A percentile compares a stretch with the other conserved stretches of the same genome.
Conservation (phyloP, 2,113 vertebrate genomes). For the Oryzias curvinotus region DNA sequence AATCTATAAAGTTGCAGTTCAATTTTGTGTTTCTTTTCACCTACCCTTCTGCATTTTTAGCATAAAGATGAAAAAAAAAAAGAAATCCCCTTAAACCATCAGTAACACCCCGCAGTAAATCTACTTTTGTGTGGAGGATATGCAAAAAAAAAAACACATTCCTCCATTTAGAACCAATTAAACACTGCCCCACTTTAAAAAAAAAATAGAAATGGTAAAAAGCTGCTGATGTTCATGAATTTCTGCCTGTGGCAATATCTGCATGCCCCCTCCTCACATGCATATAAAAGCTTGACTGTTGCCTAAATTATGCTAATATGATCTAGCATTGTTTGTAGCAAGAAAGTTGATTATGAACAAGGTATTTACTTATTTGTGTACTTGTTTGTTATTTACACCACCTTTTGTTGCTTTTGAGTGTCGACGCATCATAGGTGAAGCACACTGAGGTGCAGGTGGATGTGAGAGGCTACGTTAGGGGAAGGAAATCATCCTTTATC, state of each 20-base stretch:
- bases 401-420: neutral
- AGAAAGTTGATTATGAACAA: slow-evolving; percentile 52
- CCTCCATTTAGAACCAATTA: slow-evolving; percentile 68
- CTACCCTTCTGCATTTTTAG: neutral
- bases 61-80: neutral
- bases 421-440: slow-evolving; percentile 22
- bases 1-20: neutral
- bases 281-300: slow-evolving; percentile 29
- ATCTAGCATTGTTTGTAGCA: slow-evolving; percentile 51
- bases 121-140: slow-evolving; percentile 35
- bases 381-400: slow-evolving; percentile 11
- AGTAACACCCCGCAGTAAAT: slow-evolving; percentile 33
- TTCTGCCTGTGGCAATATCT: slow-evolving; percentile 66
- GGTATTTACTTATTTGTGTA: slow-evolving; percentile 35
- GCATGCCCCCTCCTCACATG: slow-evolving; percentile 8
- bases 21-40: slow-evolving; percentile 20
- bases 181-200: slow-evolving; percentile 27
- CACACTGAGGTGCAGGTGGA: slow-evolving; percentile 78
- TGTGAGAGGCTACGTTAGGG: slow-evolving; percentile 66
- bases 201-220: slow-evolving; percentile 53
- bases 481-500: slow-evolving; percentile 85
- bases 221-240: slow-evolving; percentile 72
- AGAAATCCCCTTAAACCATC: neutral
- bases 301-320: slow-evolving; percentile 38
- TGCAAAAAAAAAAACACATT: slow-evolving; percentile 55